Evolutionary conservation across 2,888 invertebrate genomes (phyloP).

Genomic region (Oxytorus armatus): DNA sequence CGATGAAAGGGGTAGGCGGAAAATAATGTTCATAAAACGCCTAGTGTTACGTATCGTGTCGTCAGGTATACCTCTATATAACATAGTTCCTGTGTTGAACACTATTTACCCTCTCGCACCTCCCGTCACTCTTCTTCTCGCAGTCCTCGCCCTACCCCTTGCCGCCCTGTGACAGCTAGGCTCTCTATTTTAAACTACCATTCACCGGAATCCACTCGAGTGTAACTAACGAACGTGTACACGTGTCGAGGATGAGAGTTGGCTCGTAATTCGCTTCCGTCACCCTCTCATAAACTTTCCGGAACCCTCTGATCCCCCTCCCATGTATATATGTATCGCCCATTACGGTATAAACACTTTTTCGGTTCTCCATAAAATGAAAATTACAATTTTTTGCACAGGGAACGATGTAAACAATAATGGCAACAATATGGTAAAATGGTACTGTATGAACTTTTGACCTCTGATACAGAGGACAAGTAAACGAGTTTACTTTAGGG

Average conservation of each 20-base stretch:
- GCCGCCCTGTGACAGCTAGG: conserved; percentile 35
- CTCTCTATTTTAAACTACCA: conserved; percentile 80
- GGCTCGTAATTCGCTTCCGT: conserved; percentile 65
- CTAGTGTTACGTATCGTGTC: not conserved
- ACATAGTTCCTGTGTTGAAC: conserved; percentile 33
- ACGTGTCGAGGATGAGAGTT: conserved; percentile 64
- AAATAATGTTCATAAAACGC: conserved; percentile 44
- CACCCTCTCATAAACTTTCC: conserved; percentile 8
- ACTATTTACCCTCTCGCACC: conserved; percentile 37
- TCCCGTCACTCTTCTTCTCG: not conserved
- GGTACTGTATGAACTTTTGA: too few species aligned
- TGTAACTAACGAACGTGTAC: conserved; percentile 76
- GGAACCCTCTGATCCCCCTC: not conserved
- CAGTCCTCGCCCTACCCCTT: too few species aligned
- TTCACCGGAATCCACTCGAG: conserved; percentile 79
- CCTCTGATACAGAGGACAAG: too few species aligned
- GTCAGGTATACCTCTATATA: conserved; percentile 11
- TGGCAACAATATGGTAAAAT: too few species aligned
- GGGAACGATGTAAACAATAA: too few species aligned
- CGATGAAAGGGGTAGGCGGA: conserved; percentile 28
- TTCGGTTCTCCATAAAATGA: conserved; percentile 1
- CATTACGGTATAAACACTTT: not conserved
- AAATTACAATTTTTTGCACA: not conserved
- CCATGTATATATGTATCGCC: too few species aligned
- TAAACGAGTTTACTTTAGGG: too few species aligned